Evolutionary conservation across 2,113 vertebrate genomes (phyloP).

Genomic region (Bos taurus): DNA sequence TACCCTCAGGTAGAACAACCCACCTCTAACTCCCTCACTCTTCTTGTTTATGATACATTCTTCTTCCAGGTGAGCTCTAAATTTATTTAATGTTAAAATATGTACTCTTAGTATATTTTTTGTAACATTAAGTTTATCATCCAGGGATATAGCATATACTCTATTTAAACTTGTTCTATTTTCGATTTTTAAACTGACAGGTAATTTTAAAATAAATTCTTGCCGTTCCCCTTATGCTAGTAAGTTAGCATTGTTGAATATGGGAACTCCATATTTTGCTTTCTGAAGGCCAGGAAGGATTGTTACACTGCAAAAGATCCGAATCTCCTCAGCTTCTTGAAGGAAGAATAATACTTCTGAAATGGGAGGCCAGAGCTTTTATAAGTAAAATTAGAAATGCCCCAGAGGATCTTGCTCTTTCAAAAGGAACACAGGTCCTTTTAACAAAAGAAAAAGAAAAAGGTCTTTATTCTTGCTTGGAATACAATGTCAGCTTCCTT

Average conservation of each 20-base stretch:
- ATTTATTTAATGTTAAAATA: background rate
- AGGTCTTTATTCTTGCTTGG: constrained; percentile 42
- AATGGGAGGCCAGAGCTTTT: constrained; percentile 23
- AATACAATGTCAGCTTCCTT: constrained; percentile 31
- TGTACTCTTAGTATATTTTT: background rate
- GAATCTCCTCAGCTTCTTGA: constrained; percentile 20
- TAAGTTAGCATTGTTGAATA: background rate
- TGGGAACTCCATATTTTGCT: constrained; percentile 33
- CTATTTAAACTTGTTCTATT: background rate
- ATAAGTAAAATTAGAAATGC: constrained; percentile 61
- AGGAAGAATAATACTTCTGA: constrained; percentile 48
- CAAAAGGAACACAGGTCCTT: constrained; percentile 51
- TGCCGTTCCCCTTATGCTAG: background rate
- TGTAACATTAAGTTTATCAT: background rate
- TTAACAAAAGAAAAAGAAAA: constrained; percentile 44
- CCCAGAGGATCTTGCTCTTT: constrained; percentile 46
- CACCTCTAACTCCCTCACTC: background rate
- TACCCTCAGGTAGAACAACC: background rate
- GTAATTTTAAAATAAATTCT: constrained; percentile 25
- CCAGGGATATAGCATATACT: background rate
- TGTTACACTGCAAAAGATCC: background rate
- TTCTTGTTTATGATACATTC: constrained; percentile 2
- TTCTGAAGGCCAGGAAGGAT: constrained; percentile 25
- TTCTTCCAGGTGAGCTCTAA: background rate
- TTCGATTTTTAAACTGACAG: constrained; percentile 32